A percentile compares a stretch with the other conserved stretches of the same genome.
phyloP scores from a whole-genome alignment of 2,888 invertebrate species.

The Tribolium freemani region DNA sequence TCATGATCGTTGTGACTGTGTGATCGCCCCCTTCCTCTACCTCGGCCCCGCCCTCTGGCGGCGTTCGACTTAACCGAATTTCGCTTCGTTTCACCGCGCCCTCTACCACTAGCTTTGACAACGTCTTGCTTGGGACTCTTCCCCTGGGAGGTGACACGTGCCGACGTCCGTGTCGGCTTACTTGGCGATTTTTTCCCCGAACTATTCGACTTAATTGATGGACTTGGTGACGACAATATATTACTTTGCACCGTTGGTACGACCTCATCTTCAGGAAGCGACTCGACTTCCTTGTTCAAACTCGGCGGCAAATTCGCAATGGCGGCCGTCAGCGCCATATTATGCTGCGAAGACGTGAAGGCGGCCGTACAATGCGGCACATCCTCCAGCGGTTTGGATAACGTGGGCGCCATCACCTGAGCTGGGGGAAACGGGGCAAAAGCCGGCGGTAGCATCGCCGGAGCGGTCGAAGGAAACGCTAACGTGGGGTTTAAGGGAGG shows the following conservation, averaged over 20 bases:
- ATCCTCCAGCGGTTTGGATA: slow-evolving; percentile 71
- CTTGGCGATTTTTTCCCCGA: slow-evolving; percentile 72
- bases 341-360: slow-evolving; percentile 86
- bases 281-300: slow-evolving; percentile 49
- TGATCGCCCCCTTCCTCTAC: slow-evolving; percentile 58
- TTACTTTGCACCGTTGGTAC: slow-evolving; percentile 53
- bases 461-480: slow-evolving; percentile 78
- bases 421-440: slow-evolving; percentile 72
- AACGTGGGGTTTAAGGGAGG: slow-evolving; percentile 74
- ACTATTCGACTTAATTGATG: slow-evolving; percentile 64
- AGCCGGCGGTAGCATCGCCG: slow-evolving; percentile 75
- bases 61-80: slow-evolving; percentile 55
- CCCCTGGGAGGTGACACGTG: slow-evolving; percentile 73
- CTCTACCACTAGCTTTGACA: slow-evolving; percentile 58
- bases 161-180: slow-evolving; percentile 74
- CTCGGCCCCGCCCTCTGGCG: slow-evolving; percentile 66
- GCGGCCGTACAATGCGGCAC: slow-evolving; percentile 76
- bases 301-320: slow-evolving; percentile 79
- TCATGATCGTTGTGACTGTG: slow-evolving; percentile 60
- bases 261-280: slow-evolving; percentile 49
- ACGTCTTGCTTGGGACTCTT: slow-evolving; percentile 69
- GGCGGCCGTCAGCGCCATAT: slow-evolving; percentile 84
- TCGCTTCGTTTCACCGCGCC: slow-evolving; percentile 52
- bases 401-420: slow-evolving; percentile 69
- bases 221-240: slow-evolving; percentile 65